phyloP scores from a whole-genome alignment of 92 coral and sea anemone species.

The Actinernus sp. region DNA sequence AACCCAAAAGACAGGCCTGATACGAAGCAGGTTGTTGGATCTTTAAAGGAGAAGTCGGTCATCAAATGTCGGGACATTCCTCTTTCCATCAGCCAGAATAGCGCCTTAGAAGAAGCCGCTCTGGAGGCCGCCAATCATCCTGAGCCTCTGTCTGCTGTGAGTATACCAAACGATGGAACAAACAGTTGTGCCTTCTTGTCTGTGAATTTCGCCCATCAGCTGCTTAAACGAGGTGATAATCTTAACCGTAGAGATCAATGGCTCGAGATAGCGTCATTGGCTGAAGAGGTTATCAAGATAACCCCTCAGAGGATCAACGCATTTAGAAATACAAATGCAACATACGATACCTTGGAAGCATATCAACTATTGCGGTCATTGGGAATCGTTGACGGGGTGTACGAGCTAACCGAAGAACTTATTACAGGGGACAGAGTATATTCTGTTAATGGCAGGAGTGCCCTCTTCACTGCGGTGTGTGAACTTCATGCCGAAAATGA shows the following conservation, averaged over 20 bases:
- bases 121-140: constrained; percentile 20
- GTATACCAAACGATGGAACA: constrained; percentile 52
- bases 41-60: not conserved
- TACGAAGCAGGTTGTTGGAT: constrained; percentile 16
- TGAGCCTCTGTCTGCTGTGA: constrained; percentile 1
- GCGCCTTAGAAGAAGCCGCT: constrained; percentile 48
- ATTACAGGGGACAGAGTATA: constrained; percentile 27
- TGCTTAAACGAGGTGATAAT: constrained; percentile 31
- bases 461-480: too few species aligned
- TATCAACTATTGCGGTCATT: constrained; percentile 21
- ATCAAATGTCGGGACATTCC: constrained; percentile 38
- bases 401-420: constrained; percentile 44
- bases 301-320: constrained; percentile 42
- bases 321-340: constrained; percentile 17
- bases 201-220: constrained; percentile 37
- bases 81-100: constrained; percentile 63
- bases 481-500: too few species aligned
- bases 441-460: constrained; percentile 45
- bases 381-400: constrained; percentile 14
- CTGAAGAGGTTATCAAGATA: constrained; percentile 47
- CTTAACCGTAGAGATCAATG: constrained; percentile 29
- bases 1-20: constrained; percentile 12
- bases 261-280: constrained; percentile 32
- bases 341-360: constrained; percentile 48
- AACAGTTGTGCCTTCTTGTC: constrained; percentile 71